These are phyloP conservation scores for Piaya cayana DNA, from an alignment of 2,113 vertebrate genomes.

Conservation along the genomic window DNA sequence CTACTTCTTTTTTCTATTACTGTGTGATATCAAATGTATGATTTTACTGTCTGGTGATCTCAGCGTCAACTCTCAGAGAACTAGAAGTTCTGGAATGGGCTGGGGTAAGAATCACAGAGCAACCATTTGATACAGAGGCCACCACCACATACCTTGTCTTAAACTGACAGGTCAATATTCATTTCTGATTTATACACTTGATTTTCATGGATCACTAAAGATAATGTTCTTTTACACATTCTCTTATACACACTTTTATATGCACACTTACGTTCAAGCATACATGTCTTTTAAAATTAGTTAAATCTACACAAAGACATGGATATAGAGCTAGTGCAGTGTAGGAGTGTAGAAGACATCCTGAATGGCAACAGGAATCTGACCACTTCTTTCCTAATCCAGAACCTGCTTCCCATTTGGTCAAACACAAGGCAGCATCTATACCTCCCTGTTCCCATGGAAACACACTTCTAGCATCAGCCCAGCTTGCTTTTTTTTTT, in stretches of 20 bases:
- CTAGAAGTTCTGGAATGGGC: neutral
- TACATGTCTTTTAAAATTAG: neutral
- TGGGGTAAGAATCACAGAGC: neutral
- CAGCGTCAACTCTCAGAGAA: neutral
- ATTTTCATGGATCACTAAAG: neutral
- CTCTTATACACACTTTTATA: neutral
- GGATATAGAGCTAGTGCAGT: neutral
- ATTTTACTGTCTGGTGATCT: conserved; percentile 3
- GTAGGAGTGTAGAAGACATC: neutral
- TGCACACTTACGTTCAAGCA: neutral
- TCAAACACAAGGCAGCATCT: conserved; percentile 58
- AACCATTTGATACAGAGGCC: neutral
- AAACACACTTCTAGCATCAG: conserved; percentile 72
- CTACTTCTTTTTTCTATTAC: neutral
- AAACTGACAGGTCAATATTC: neutral
- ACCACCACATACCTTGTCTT: neutral
- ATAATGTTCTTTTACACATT: neutral
- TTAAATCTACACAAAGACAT: neutral
- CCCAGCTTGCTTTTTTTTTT: conserved; percentile 64
- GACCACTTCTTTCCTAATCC: conserved; percentile 22
- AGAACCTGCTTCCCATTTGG: conserved; percentile 62
- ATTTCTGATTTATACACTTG: neutral
- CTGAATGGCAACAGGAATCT: neutral
- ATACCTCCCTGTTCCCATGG: conserved; percentile 76
- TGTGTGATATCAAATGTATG: neutral